Evolutionary conservation across 2,888 invertebrate genomes (phyloP).

Genomic region (Lapara coniferarum): DNA sequence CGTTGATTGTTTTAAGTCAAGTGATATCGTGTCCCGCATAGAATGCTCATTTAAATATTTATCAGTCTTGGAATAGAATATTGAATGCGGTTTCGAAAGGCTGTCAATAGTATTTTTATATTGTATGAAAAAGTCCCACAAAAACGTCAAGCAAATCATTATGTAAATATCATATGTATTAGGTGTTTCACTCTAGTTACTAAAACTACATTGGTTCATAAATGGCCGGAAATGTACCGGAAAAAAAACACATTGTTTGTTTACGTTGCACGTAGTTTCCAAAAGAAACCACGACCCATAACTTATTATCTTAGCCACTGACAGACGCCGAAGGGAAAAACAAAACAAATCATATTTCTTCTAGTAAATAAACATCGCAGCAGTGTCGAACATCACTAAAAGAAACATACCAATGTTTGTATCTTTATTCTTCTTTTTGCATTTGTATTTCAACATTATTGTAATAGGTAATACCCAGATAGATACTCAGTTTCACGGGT

Average conservation of each 20-base stretch:
- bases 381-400: slow-evolving; percentile 56
- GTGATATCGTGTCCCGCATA: slow-evolving; percentile 41
- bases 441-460: slow-evolving; percentile 38
- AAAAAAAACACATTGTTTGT: not conserved
- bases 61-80: not conserved
- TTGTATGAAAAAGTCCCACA: no score
- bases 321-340: slow-evolving; percentile 18
- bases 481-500: no score
- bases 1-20: slow-evolving; percentile 60
- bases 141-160: no score
- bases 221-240: not conserved
- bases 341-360: slow-evolving; percentile 51
- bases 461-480: no score
- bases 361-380: slow-evolving; percentile 46
- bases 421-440: slow-evolving; percentile 46
- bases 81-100: not conserved
- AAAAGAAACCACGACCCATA: slow-evolving; percentile 9
- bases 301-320: slow-evolving; percentile 15
- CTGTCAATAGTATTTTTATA: not conserved
- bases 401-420: slow-evolving; percentile 54
- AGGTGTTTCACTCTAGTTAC: no score
- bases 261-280: slow-evolving; percentile 12
- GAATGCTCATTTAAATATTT: slow-evolving; percentile 21
- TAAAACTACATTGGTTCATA: not conserved
- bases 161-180: no score